Evolutionary conservation across 2,888 invertebrate genomes (phyloP), one percentile per base, ranked within the genome.

Genomic region (Tetramorium bicarinatum): DNA sequence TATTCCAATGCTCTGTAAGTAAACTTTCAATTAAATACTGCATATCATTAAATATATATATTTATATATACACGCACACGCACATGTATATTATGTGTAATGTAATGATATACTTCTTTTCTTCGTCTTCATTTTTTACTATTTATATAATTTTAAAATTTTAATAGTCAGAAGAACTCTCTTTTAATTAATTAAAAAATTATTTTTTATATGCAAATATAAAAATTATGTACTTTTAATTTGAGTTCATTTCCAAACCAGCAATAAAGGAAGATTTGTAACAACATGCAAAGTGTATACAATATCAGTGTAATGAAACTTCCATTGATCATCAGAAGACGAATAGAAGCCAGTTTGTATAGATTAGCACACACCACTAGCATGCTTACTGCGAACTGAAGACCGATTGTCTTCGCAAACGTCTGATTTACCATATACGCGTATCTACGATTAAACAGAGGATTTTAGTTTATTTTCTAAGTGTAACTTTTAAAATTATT

Each of bases 211-310:
- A 44, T 44, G 0, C 25, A 13, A 21, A 25, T 47, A 29, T 18
- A 67, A 29, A 0, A 34, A 34, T 29, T 49, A 62, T 9, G 1
- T 87, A 91, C 91, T 86, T 89, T 88, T 13, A 91, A 34, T 44
- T 85, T 90, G 4, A 91, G 62, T 34, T 85, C 85, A 47, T 91
- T 87, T 0, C 89, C 91, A 52, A 87, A 87, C 90, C 91, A 91
- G n/a, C 91, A 90, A 49, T 91, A 91, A 8, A 90, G 64, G 18
- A 90, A 90, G 4, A 90, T 81, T 15, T 91, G 90, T 3, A 84
- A 67, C 75, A 88, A 77, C 87, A 91, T 87, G 54, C 89, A 89
- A 18, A 15, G 62, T 47, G 90, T 66, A 41, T 90, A 91, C 8
- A 87, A 3, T 8, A 83, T 64, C 6, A 82, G 4, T 64, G 29